phyloP scores from a whole-genome alignment of 2,797 vertebrate species.

The Galaxias olidus region DNA sequence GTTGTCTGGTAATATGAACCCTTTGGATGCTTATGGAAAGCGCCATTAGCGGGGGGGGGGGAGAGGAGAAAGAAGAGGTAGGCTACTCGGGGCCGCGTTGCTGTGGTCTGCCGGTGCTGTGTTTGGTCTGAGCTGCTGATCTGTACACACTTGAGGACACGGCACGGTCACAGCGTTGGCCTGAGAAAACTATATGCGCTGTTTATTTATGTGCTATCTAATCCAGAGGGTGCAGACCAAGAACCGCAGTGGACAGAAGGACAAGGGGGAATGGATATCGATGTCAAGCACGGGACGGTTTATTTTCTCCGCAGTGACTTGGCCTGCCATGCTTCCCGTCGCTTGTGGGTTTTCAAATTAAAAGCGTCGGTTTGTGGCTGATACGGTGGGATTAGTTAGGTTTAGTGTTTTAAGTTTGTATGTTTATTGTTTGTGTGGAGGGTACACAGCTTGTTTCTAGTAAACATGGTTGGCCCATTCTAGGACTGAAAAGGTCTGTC shows the following conservation, averaged over 20 bases:
- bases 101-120: conserved; percentile 29
- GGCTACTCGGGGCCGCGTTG: conserved; percentile 7
- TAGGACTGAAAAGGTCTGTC: too few relatives aligned
- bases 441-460: not conserved
- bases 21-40: conserved; percentile 31
- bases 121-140: conserved; percentile 51
- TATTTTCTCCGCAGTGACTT: conserved; percentile 60
- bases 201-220: conserved; percentile 69
- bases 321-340: conserved; percentile 57
- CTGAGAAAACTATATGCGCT: conserved; percentile 40
- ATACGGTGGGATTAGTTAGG: conserved; percentile 39
- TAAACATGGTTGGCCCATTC: too few relatives aligned
- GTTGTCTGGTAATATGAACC: not conserved
- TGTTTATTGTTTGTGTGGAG: conserved; percentile 17
- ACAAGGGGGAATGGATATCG: conserved; percentile 58
- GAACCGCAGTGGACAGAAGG: conserved; percentile 67
- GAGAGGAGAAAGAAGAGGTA: too few relatives aligned
- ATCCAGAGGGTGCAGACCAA: conserved; percentile 60
- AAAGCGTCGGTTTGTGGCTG: conserved; percentile 51
- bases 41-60: conserved; percentile 18
- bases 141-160: conserved; percentile 42
- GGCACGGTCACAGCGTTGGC: conserved; percentile 42
- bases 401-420: conserved; percentile 2
- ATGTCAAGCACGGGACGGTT: conserved; percentile 58
- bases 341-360: conserved; percentile 69